Conservation (phyloP, 1,140 invertebrate genomes). For the Lucilia cuprina region DNA sequence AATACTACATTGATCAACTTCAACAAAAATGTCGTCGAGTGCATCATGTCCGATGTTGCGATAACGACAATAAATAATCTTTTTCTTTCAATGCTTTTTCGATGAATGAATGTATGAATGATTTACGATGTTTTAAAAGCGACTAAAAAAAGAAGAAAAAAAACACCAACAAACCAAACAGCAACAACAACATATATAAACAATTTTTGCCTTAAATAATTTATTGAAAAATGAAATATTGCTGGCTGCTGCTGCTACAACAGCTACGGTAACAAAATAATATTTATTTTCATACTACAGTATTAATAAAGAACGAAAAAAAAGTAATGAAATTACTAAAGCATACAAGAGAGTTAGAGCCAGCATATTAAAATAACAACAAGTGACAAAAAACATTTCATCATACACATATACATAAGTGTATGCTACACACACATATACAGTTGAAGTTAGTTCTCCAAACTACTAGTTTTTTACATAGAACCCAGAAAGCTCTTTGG, state of each 20-base stretch:
- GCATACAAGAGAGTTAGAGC: neutral
- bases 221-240: constrained; percentile 35
- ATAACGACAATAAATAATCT: constrained; percentile 39
- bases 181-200: constrained; percentile 28
- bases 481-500: too few species aligned
- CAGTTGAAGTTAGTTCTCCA: too few species aligned
- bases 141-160: neutral
- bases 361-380: constrained; percentile 11
- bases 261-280: neutral
- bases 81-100: constrained; percentile 25
- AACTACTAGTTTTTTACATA: too few species aligned
- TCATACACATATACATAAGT: neutral
- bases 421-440: neutral
- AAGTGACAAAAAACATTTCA: constrained; percentile 33
- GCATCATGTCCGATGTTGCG: constrained; percentile 38
- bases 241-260: neutral
- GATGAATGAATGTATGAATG: constrained; percentile 43
- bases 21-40: constrained; percentile 38
- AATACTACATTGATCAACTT: constrained; percentile 38
- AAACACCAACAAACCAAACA: neutral
- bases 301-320: neutral
- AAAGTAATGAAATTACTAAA: neutral
- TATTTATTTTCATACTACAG: neutral
- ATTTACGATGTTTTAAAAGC: constrained; percentile 40
- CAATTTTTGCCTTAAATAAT: constrained; percentile 37